These are phyloP conservation scores for Hylomyscus alleni DNA, from an alignment of 2,797 vertebrate species.

Conservation along the genomic window DNA sequence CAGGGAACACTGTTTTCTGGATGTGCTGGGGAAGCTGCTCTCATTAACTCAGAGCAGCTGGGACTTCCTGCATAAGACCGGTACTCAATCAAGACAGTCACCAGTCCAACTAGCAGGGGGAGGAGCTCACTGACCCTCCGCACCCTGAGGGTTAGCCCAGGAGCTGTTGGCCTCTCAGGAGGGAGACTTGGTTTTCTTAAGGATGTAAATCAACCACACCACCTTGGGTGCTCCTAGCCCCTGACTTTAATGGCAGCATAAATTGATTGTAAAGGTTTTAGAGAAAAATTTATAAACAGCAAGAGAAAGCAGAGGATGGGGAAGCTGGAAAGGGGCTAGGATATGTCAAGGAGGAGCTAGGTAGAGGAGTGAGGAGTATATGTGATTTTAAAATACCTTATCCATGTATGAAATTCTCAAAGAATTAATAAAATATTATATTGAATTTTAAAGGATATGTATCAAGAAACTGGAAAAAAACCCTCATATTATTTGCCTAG, in stretches of 20 bases:
- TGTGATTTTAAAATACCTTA: background rate
- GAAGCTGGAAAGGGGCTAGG: background rate
- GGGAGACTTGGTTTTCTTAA: background rate
- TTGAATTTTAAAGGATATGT: background rate
- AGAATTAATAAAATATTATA: background rate
- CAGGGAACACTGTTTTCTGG: background rate
- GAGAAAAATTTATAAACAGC: background rate
- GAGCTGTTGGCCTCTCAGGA: background rate
- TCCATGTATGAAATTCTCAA: background rate
- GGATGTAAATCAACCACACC: background rate
- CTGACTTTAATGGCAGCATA: background rate
- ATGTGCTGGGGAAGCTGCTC: too few relatives aligned
- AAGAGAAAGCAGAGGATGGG: background rate
- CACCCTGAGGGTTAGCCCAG: background rate
- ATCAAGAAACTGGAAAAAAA: conserved; percentile 1
- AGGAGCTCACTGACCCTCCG: background rate
- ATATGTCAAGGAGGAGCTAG: background rate
- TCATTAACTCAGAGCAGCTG: background rate
- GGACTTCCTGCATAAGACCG: background rate
- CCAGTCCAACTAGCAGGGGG: background rate
- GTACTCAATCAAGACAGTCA: background rate
- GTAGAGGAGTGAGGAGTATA: background rate
- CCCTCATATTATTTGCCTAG: background rate
- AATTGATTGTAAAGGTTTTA: background rate
- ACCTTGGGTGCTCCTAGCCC: too few relatives aligned